Conservation (phyloP, 2,888 invertebrate species). For the Caenorhabditis auriculariae region DNA sequence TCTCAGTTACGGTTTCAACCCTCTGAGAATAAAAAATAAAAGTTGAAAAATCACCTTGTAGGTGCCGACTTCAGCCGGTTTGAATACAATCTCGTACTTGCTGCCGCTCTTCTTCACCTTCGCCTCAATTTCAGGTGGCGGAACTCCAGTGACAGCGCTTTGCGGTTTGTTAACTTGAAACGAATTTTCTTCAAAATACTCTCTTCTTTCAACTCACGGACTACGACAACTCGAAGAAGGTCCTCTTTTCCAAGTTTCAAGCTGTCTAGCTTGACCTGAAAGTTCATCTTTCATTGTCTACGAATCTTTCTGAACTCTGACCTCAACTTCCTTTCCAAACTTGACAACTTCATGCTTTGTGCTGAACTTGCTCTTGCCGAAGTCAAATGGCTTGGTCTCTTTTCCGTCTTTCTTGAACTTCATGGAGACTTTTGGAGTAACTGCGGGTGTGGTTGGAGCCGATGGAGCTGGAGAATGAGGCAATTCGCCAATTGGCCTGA, state of each 20-base stretch:
- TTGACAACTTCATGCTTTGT: slow-evolving; percentile 60
- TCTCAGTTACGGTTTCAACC: neutral
- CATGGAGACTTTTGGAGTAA: slow-evolving; percentile 51
- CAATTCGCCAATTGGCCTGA: slow-evolving; percentile 34
- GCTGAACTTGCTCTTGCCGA: slow-evolving; percentile 58
- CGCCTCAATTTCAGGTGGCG: slow-evolving; percentile 35
- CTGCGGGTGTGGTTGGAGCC: slow-evolving; percentile 50
- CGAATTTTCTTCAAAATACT: slow-evolving; percentile 2
- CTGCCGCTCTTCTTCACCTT: slow-evolving; percentile 59
- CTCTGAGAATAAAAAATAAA: neutral
- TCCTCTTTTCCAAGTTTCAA: slow-evolving; percentile 61
- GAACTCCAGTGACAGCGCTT: slow-evolving; percentile 18
- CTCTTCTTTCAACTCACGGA: slow-evolving; percentile 36
- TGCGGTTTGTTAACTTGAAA: slow-evolving; percentile 28
- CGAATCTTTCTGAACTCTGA: slow-evolving; percentile 45
- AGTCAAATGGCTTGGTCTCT: slow-evolving; percentile 47
- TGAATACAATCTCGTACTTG: slow-evolving; percentile 70
- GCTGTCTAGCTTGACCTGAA: slow-evolving; percentile 57
- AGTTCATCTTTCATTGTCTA: slow-evolving; percentile 48
- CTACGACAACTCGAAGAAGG: slow-evolving; percentile 51
- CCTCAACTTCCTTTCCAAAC: slow-evolving; percentile 46
- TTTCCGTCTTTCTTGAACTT: slow-evolving; percentile 52
- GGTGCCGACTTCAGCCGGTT: slow-evolving; percentile 81
- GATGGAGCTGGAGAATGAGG: slow-evolving; percentile 49
- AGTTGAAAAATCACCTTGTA: slow-evolving; percentile 34